A percentile compares a stretch with the other conserved stretches of the same genome.
phyloP scores from a whole-genome alignment of 2,888 invertebrate species.

The Drosophila infuscata region DNA sequence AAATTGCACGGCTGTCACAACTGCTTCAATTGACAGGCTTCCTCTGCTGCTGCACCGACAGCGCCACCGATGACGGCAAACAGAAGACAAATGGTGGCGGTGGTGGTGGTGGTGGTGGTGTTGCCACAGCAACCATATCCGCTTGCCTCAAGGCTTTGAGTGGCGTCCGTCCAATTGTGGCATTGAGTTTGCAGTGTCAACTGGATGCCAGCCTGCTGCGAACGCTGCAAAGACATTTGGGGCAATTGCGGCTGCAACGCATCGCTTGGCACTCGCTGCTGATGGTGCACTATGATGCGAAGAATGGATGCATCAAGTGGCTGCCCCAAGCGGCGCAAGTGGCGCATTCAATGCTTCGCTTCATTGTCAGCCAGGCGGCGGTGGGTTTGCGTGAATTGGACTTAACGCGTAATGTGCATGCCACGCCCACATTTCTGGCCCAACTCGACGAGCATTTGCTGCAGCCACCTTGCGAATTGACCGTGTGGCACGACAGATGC shows the following conservation, averaged over 20 bases:
- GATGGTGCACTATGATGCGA: conserved; percentile 60
- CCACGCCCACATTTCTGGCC: conserved; percentile 64
- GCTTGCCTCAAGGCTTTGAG: conserved; percentile 52
- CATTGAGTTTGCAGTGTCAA: conserved; percentile 67
- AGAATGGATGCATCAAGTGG: conserved; percentile 69
- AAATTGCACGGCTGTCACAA: conserved; percentile 55
- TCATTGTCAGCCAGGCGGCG: conserved; percentile 57
- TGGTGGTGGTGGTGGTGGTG: conserved; percentile 16
- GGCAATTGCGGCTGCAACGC: conserved; percentile 49
- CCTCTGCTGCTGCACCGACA: conserved; percentile 49
- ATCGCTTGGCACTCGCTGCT: conserved; percentile 69
- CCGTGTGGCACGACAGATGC: conserved; percentile 57
- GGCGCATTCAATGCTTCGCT: conserved; percentile 52
- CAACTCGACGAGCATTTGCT: conserved; percentile 47
- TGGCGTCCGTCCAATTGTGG: conserved; percentile 57
- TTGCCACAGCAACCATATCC: conserved; percentile 52
- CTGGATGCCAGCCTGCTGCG: conserved; percentile 61
- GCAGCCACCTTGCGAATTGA: conserved; percentile 10
- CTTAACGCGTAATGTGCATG: conserved; percentile 69
- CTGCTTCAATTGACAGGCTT: conserved; percentile 63
- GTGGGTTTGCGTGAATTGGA: conserved; percentile 66
- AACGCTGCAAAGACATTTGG: conserved; percentile 32
- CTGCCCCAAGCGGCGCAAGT: conserved; percentile 66
- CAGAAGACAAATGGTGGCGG: conserved; percentile 11
- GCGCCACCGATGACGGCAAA: conserved; percentile 34